Conservation (phyloP, 2,797 vertebrate species). For the Epinephelus malabaricus region DNA sequence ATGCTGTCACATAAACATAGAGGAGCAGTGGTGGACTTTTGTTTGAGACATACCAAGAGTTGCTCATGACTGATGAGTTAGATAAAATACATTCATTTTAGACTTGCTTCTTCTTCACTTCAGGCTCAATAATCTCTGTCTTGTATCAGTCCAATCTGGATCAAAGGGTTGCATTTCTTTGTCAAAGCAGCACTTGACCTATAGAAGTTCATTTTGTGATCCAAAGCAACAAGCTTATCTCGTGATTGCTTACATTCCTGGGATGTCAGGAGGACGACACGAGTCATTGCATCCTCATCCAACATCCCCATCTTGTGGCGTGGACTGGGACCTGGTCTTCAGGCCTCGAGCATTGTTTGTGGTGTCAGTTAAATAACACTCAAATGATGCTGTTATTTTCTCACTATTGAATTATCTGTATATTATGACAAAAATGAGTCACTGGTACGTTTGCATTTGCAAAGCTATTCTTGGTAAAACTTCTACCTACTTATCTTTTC, state of each 20-base stretch:
- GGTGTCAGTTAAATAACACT: neutral
- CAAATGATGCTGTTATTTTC: too few relatives aligned
- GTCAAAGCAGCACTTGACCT: slow-evolving; percentile 27
- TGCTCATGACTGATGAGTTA: neutral
- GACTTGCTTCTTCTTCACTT: neutral
- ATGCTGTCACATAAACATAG: neutral
- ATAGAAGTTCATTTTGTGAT: slow-evolving; percentile 14
- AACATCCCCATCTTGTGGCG: slow-evolving; percentile 67
- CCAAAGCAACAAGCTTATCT: slow-evolving; percentile 15
- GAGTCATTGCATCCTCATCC: slow-evolving; percentile 1
- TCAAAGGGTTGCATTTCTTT: slow-evolving; percentile 22
- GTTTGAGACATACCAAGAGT: slow-evolving; percentile 8
- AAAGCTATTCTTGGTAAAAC: too few relatives aligned
- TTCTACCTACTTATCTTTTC: too few relatives aligned
- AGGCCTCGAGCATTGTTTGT: neutral
- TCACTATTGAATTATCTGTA: too few relatives aligned
- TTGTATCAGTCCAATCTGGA: neutral
- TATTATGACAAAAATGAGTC: too few relatives aligned
- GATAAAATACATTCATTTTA: neutral
- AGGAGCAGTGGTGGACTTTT: neutral
- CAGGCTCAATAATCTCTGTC: neutral
- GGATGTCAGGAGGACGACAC: neutral
- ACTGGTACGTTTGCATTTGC: too few relatives aligned
- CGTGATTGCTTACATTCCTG: slow-evolving; percentile 19
- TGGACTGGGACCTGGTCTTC: neutral